Conservation (phyloP, 2,797 vertebrate species). For the Cottoperca gobio region DNA sequence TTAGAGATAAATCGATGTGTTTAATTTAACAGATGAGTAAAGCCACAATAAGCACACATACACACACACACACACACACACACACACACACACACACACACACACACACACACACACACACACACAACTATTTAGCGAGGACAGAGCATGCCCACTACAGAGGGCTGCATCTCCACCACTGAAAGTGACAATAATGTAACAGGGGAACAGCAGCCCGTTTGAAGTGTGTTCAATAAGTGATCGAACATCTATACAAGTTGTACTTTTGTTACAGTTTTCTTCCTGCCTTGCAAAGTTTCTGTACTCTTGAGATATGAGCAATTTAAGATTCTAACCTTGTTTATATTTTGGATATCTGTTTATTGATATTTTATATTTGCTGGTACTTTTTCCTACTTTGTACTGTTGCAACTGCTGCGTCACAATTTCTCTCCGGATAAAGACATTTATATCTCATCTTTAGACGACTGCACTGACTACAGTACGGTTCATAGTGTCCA, state of each 20-base stretch:
- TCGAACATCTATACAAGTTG: neutral
- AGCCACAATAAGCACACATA: neutral
- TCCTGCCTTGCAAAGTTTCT: neutral
- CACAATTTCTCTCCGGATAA: neutral
- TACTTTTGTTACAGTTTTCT: neutral
- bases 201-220: neutral
- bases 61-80: neutral
- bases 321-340: neutral
- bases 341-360: neutral
- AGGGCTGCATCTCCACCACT: constrained; percentile 7
- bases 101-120: neutral
- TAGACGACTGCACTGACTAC: neutral
- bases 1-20: constrained; percentile 24
- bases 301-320: neutral
- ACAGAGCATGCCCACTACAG: constrained; percentile 11
- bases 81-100: neutral
- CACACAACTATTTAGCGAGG: neutral
- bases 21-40: constrained; percentile 45
- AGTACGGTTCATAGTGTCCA: neutral
- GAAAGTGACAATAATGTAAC: constrained; percentile 15
- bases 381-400: neutral
- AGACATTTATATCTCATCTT: neutral
- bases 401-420: neutral
- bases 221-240: neutral
- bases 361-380: neutral